phyloP scores from a whole-genome alignment of 2,113 vertebrate genomes.

The Sterna hirundo region DNA sequence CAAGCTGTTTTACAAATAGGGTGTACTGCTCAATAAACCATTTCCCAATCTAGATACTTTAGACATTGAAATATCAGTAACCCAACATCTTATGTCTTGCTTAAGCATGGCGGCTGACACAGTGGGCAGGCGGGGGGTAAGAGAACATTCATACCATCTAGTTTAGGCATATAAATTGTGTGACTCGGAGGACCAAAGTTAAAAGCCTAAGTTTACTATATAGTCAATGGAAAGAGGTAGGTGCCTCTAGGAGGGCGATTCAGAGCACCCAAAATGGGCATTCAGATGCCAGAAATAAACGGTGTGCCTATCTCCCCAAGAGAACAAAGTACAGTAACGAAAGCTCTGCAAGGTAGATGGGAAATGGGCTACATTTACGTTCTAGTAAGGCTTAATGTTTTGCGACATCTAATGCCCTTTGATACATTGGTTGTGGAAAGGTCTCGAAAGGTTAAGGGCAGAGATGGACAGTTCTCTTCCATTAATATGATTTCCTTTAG shows the following conservation, averaged over 20 bases:
- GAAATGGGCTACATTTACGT: constrained; percentile 21
- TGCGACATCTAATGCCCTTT: constrained; percentile 27
- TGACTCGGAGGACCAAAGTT: background rate
- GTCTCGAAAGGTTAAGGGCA: constrained; percentile 57
- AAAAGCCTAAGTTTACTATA: constrained; percentile 40
- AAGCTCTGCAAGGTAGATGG: constrained; percentile 15
- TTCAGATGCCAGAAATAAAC: constrained; percentile 42
- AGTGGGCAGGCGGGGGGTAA: background rate
- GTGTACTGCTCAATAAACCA: background rate
- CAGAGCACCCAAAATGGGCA: constrained; percentile 53
- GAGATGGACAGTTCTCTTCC: constrained; percentile 44
- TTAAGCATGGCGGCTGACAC: background rate
- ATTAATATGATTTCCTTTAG: background rate
- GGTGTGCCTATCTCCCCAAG: constrained; percentile 44
- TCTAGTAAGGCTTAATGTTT: constrained; percentile 52
- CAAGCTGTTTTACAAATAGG: background rate
- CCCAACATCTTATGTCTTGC: background rate
- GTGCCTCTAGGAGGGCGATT: constrained; percentile 51
- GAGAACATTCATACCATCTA: constrained; percentile 63
- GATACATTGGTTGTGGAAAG: background rate
- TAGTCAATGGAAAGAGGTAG: constrained; percentile 62
- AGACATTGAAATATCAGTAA: background rate
- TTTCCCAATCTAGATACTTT: constrained; percentile 5
- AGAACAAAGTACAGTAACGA: constrained; percentile 16
- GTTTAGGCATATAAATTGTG: constrained; percentile 36